These are phyloP conservation scores for Leptodactylus fuscus DNA, from an alignment of 2,113 vertebrate species.

Conservation along the genomic window DNA sequence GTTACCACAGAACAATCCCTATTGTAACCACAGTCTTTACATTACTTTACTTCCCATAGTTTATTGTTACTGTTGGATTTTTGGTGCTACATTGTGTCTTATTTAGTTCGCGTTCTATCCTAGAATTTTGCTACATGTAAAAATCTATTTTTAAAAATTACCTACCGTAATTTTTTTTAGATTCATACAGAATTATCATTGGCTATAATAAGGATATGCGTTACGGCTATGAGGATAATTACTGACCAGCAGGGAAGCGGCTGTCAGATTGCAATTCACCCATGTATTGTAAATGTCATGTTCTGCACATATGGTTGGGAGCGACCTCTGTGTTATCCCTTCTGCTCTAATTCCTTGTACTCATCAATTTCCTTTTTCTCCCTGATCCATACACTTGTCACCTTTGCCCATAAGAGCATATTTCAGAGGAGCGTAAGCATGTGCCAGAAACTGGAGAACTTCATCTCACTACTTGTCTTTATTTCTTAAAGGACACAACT, in stretches of 20 bases:
- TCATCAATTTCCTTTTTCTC: slow-evolving; percentile 14
- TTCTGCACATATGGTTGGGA: slow-evolving; percentile 21
- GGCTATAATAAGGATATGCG: no score
- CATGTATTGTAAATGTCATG: slow-evolving; percentile 37
- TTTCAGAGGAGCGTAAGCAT: slow-evolving; percentile 13
- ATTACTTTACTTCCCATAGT: neutral
- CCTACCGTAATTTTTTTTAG: no score
- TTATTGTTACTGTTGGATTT: neutral
- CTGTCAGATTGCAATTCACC: slow-evolving; percentile 32
- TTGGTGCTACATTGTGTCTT: neutral
- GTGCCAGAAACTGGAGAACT: slow-evolving; percentile 1
- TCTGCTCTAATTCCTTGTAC: slow-evolving; percentile 36
- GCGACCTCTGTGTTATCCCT: slow-evolving; percentile 4
- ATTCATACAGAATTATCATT: no score
- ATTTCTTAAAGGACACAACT: neutral
- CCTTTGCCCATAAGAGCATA: slow-evolving; percentile 8
- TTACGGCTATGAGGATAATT: slow-evolving; percentile 2
- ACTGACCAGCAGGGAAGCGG: slow-evolving; percentile 1
- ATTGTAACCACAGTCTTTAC: no score
- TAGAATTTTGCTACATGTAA: no score
- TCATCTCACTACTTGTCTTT: neutral
- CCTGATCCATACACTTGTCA: slow-evolving; percentile 36
- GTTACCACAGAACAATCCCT: no score
- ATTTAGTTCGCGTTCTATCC: no score
- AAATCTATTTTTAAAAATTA: no score